Evolutionary conservation across 1,140 invertebrate genomes (phyloP).

Genomic region (Neotoxoptera formosana): DNA sequence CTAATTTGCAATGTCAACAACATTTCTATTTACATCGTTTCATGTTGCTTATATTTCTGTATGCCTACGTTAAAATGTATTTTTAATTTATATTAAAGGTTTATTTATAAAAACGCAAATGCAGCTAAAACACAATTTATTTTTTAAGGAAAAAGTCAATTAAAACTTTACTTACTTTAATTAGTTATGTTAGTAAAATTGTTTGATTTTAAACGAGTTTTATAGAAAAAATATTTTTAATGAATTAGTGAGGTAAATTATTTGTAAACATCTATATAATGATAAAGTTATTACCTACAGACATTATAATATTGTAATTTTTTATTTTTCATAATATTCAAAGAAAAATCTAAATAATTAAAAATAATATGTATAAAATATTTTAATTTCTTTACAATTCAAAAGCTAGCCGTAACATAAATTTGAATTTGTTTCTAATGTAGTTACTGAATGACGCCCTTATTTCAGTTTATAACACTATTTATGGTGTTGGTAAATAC

Average conservation of each 20-base stretch:
- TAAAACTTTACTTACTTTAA: background rate
- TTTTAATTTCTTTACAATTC: no score
- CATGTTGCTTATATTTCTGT: background rate
- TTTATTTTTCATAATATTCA: background rate
- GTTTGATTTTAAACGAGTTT: background rate
- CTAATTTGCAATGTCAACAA: background rate
- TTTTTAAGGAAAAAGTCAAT: background rate
- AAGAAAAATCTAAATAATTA: background rate
- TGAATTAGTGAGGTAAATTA: background rate
- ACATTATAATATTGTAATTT: background rate
- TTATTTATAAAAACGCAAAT: background rate
- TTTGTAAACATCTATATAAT: background rate
- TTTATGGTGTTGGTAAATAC: background rate
- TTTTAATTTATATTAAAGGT: background rate
- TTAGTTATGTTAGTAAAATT: conserved; percentile 8
- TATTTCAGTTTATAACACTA: background rate
- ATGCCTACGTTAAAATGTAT: background rate
- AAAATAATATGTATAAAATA: background rate
- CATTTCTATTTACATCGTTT: background rate
- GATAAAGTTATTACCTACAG: background rate
- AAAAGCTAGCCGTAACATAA: no score
- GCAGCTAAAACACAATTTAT: background rate
- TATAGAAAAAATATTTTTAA: background rate
- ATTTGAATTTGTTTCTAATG: background rate
- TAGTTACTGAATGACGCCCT: background rate